Base-by-base conservation (phyloP, 2,113 vertebrate genomes). In the Anhinga anhinga region DNA sequence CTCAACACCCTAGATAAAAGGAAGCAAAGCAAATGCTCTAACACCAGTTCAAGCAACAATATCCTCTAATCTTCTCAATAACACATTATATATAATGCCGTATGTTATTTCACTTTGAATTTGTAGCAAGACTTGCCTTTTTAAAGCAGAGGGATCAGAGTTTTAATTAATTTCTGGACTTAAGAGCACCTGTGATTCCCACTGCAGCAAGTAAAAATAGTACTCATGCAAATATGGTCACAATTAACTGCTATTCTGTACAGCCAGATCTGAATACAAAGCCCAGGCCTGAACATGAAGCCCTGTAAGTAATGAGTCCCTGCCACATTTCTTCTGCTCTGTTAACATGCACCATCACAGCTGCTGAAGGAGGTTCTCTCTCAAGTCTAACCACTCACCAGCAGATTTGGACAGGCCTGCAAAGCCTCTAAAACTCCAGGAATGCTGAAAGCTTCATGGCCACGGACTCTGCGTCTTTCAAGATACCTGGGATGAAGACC, bases 381-480 rank as follows among this genome's bases (percentile, higher is more conserved):
- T 82, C 20, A 10, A 59, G 53, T 40, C 29, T 63, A 55, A 69
- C 38, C 40, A 98, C 99, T 98, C 83, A 99, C 99, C 99, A 99
- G 97, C 69, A 99, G 98, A 97, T 99, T 99, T 80, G 99, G 99
- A 91, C 99, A 99, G 53, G 99, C 98, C 90, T 99, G 99, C 78
- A 99, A 98, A 91, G 99, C 99, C 98, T 99, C 99, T 96, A 99
- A 97, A 89, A 99, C 99, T 88, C 99, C 99, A 53, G 99, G 99
- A 97, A 99, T 99, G 95, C 99, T 99, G 96, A 99, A 99, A 72
- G 99, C 99, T 97, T 99, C 99, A 44, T 99, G 99, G 66, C 99
- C 99, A 86, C 99, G 97, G 50, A 99, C 99, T 94, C 99, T 98
- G 73, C 99, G 99, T 84, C 99, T 99, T 96, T 99, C 99, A 96